Conservation (phyloP, 2,888 invertebrate genomes). For the Macrostomum cliftonense region DNA sequence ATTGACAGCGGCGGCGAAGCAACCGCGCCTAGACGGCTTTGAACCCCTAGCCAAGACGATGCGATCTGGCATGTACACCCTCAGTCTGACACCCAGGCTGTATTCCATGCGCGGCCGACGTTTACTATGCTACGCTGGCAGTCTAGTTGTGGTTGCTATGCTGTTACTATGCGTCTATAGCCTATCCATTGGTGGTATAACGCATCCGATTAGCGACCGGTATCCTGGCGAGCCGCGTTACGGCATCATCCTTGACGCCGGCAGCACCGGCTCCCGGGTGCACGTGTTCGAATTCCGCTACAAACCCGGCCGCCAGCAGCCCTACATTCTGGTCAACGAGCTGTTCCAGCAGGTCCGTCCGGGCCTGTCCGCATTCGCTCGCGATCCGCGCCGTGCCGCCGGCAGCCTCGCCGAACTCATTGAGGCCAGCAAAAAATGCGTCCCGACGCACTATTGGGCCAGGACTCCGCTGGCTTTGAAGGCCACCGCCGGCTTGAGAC, state of each 20-base stretch:
- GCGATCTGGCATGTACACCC: no score
- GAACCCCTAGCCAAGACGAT: no score
- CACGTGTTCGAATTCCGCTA: slow-evolving; percentile 32
- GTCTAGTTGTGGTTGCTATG: no score
- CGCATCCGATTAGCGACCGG: no score
- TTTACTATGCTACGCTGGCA: no score
- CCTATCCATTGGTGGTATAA: no score
- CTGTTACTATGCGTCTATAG: no score
- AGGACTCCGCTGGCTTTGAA: slow-evolving; percentile 64
- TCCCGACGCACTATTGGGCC: slow-evolving; percentile 55
- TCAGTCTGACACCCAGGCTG: no score
- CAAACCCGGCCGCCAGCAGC: neutral
- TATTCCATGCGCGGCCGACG: no score
- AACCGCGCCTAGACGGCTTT: no score
- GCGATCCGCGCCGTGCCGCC: slow-evolving; percentile 53
- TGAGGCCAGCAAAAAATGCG: slow-evolving; percentile 54
- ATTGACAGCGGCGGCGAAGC: no score
- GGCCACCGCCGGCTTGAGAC: slow-evolving; percentile 73
- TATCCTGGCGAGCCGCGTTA: slow-evolving; percentile 34
- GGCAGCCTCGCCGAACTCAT: slow-evolving; percentile 28
- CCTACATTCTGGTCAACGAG: slow-evolving; percentile 11
- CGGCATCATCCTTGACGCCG: slow-evolving; percentile 77
- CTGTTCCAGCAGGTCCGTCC: slow-evolving; percentile 49
- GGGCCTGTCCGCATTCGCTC: slow-evolving; percentile 67
- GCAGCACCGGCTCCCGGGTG: slow-evolving; percentile 66